Percentiles rank a stretch among this genome's conserved stretches.
Conservation (phyloP, 2,797 vertebrate genomes). For the Anabas testudineus region DNA sequence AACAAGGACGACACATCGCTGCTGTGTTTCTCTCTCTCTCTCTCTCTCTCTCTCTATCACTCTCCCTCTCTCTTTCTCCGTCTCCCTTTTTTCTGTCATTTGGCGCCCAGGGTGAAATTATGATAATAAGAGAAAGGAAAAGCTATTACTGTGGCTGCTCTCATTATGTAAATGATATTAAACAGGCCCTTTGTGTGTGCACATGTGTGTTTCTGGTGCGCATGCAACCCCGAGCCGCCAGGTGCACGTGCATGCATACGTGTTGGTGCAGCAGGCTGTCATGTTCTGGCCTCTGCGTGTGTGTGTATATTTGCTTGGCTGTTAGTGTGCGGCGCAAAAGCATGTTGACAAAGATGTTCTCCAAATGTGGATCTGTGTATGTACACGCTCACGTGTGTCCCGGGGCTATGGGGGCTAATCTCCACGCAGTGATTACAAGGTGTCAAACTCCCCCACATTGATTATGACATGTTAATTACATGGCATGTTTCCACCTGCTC, state of each 20-base stretch:
- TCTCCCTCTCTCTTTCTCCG: slow-evolving; percentile 50
- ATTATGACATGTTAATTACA: slow-evolving; percentile 99
- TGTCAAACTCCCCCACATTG: slow-evolving; percentile 92
- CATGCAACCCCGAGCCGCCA: slow-evolving; percentile 40
- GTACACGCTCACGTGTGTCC: slow-evolving; percentile 85
- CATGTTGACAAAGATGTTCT: slow-evolving; percentile 32
- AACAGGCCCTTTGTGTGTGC: slow-evolving; percentile 81
- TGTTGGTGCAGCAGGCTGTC: slow-evolving; percentile 4
- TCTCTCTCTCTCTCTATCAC: slow-evolving; percentile 13
- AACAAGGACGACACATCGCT: slow-evolving; percentile 89
- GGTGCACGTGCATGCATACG: slow-evolving; percentile 25
- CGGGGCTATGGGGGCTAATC: slow-evolving; percentile 94
- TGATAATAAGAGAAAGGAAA: slow-evolving; percentile 99
- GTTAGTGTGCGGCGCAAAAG: slow-evolving; percentile 25
- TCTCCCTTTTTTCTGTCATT: slow-evolving; percentile 81
- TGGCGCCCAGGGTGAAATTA: slow-evolving; percentile 98
- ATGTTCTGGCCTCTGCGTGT: slow-evolving; percentile 15
- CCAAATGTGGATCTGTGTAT: slow-evolving; percentile 43
- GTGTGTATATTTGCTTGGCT: slow-evolving; percentile 29
- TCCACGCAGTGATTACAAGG: slow-evolving; percentile 99
- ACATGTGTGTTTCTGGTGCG: slow-evolving; percentile 56
- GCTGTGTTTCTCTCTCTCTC: slow-evolving; percentile 54
- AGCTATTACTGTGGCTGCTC: slow-evolving; percentile 98
- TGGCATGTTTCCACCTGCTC: slow-evolving; percentile 94
- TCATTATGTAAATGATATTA: slow-evolving; percentile 99